Evolutionary conservation across 2,888 invertebrate species (phyloP).

Genomic region (Petrolisthes cinctipes): DNA sequence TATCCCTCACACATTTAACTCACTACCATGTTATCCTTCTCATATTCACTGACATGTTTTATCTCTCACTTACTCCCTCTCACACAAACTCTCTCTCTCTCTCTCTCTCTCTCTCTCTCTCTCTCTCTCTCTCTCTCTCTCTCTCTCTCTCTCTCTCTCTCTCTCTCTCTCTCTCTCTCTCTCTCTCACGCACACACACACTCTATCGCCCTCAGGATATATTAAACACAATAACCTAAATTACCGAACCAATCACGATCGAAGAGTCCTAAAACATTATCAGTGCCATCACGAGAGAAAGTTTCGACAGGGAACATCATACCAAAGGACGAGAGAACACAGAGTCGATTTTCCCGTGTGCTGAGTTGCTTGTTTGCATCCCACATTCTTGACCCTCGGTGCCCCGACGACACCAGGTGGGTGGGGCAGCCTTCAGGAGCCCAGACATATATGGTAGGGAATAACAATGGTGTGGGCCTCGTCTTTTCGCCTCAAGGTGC

Average conservation of each 20-base stretch:
- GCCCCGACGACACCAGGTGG: slow-evolving; percentile 50
- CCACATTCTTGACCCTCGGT: slow-evolving; percentile 49
- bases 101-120: neutral
- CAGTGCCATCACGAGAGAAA: slow-evolving; percentile 1
- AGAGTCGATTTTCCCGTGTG: slow-evolving; percentile 16
- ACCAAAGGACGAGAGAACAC: slow-evolving; percentile 9
- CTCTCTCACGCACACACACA: neutral
- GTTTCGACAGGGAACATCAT: neutral
- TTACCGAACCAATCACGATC: slow-evolving; percentile 53
- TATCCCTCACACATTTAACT: too few relatives aligned
- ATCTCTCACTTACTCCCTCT: too few relatives aligned
- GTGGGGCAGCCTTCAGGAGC: slow-evolving; percentile 49
- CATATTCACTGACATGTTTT: too few relatives aligned
- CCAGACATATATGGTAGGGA: slow-evolving; percentile 42
- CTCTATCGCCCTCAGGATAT: slow-evolving; percentile 20
- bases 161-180: neutral
- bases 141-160: too few relatives aligned
- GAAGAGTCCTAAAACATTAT: slow-evolving; percentile 51
- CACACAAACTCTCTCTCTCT: too few relatives aligned
- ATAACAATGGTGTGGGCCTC: slow-evolving; percentile 35
- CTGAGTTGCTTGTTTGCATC: slow-evolving; percentile 43
- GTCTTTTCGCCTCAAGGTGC: slow-evolving; percentile 15
- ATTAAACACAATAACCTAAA: slow-evolving; percentile 56
- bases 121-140: too few relatives aligned
- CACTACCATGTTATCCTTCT: too few relatives aligned